Evolutionary conservation across 1,140 invertebrate species (phyloP).

Genomic region (Agrypnia vestita): DNA sequence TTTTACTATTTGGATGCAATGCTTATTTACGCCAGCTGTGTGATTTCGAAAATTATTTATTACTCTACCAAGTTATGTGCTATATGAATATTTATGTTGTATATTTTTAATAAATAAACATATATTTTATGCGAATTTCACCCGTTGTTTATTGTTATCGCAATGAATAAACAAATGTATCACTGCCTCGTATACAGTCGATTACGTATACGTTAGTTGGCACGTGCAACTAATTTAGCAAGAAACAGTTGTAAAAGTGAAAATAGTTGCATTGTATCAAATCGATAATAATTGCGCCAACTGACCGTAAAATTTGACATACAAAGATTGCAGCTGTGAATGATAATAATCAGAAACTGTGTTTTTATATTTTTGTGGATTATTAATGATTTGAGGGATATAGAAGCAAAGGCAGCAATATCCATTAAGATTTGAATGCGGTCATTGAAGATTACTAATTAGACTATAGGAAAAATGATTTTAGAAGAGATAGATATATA

Average conservation of each 20-base stretch:
- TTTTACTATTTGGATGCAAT: too few relatives aligned
- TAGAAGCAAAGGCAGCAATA: too few relatives aligned
- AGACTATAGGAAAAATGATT: too few relatives aligned
- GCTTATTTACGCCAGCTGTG: too few relatives aligned
- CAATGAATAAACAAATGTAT: too few relatives aligned
- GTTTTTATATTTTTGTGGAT: too few relatives aligned
- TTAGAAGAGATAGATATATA: too few relatives aligned
- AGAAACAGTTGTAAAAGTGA: slow-evolving; percentile 10
- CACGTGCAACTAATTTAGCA: neutral
- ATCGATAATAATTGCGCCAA: slow-evolving; percentile 8
- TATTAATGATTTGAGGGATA: too few relatives aligned
- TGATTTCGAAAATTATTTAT: slow-evolving; percentile 4
- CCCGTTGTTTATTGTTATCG: neutral
- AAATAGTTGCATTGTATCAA: slow-evolving; percentile 28
- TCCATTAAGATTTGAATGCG: too few relatives aligned
- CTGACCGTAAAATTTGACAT: slow-evolving; percentile 42
- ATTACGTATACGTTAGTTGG: neutral
- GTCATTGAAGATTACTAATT: too few relatives aligned
- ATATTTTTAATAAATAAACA: slow-evolving; percentile 34
- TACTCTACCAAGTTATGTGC: neutral
- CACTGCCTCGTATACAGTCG: neutral
- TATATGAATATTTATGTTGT: slow-evolving; percentile 21
- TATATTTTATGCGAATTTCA: slow-evolving; percentile 16
- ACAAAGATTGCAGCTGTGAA: neutral
- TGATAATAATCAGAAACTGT: too few relatives aligned